Base-by-base conservation (phyloP, 2,113 vertebrate species). In the Neogobius melanostomus region DNA sequence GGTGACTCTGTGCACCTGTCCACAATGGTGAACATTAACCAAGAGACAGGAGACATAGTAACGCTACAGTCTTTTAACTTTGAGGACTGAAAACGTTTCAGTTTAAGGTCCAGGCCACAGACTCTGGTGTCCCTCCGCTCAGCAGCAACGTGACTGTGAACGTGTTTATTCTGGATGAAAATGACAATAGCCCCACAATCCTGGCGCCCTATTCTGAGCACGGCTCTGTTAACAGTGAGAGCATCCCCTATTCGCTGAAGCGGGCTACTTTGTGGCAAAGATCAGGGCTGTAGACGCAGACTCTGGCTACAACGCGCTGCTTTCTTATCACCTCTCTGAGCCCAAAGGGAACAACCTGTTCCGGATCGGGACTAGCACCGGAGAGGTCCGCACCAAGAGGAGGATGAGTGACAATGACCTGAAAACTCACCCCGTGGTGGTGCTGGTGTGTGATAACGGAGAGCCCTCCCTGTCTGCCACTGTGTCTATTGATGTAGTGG, bases 11-110 rank as follows among this genome's bases (percentile, higher is more conserved):
- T 81, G 5, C 59, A 77, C 0, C 42, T 84, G 8, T 53, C 78
- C 1, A 73, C 82, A 11, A 71, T 89, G 69, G 2, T 92, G 1
- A 90, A 84, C 6, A 82, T 95, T 4, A 91, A 91, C 65, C 77
- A 86, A 8, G 83, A 75, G 0, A 90, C 72, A 61, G 59, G 59
- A 61, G 59, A 44, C 14, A 61, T 61, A 44, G 14, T 44, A 7
- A 60, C 28, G 1, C 12, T 60, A n/a, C 57, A 60, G 36, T 15
- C 57, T 44, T 60, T 60, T 60, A 60, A 60, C 57, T 60, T 60
- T 60, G 57, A 60, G 57, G 57, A 42, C 56, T 60, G 12, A 60
- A 60, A 44, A 60, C 57, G 12, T 60, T 60, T 44, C 57, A 60
- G 57, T 60, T 60, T 44, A 60, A 60, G 14, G 57, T 60, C 6